Conservation (phyloP, 2,888 invertebrate species). For the Dusona sp. region DNA sequence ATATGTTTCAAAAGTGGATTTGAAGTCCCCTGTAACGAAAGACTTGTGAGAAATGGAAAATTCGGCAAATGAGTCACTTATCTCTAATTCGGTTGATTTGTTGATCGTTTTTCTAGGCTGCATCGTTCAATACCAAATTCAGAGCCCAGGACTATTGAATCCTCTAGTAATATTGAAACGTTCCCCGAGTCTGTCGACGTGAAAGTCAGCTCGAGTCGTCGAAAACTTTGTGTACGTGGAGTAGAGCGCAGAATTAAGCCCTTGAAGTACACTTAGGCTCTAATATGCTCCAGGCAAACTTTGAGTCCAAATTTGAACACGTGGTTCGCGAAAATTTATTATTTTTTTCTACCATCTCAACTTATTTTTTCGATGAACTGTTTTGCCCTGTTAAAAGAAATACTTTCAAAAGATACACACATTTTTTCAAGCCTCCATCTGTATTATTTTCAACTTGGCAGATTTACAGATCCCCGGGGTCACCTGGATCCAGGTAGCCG, state of each 20-base stretch:
- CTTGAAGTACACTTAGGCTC: neutral
- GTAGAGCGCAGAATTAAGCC: slow-evolving; percentile 8
- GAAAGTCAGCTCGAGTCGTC: slow-evolving; percentile 37
- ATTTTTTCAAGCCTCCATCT: neutral
- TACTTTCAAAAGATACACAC: neutral
- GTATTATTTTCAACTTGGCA: neutral
- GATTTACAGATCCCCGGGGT: neutral
- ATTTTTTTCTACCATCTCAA: neutral
- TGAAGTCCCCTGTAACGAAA: neutral
- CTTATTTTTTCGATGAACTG: neutral
- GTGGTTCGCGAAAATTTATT: neutral
- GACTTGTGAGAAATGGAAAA: neutral
- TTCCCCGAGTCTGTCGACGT: slow-evolving; percentile 36
- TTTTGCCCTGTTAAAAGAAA: too few relatives aligned
- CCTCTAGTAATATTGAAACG: slow-evolving; percentile 50
- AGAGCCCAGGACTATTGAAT: slow-evolving; percentile 55
- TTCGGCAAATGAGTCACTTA: slow-evolving; percentile 31
- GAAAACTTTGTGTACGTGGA: slow-evolving; percentile 44
- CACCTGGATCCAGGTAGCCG: neutral
- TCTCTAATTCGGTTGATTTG: slow-evolving; percentile 13
- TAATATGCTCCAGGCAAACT: neutral
- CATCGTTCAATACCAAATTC: slow-evolving; percentile 43
- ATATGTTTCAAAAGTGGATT: too few relatives aligned
- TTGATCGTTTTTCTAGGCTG: slow-evolving; percentile 47
- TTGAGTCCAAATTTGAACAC: neutral